These are phyloP conservation scores for Heliocidaris tuberculata DNA, from an alignment of 35 echinoderm and acorn worm genomes.

Conservation along the genomic window DNA sequence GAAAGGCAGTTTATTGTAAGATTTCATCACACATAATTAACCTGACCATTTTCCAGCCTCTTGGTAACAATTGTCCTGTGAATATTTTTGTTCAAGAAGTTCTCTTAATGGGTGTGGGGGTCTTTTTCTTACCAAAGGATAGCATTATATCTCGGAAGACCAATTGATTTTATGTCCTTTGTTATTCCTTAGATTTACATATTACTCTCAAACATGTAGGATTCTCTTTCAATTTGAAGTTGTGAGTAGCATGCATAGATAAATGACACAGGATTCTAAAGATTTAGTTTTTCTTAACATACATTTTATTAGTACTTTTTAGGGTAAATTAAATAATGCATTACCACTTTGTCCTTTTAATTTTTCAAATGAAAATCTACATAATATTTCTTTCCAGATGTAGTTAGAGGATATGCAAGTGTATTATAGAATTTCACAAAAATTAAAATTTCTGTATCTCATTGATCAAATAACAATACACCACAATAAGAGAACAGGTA, in stretches of 20 bases:
- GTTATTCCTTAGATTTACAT: not conserved
- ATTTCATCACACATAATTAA: too few species aligned
- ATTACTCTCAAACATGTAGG: too few species aligned
- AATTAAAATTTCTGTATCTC: not conserved
- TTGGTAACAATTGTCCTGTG: too few species aligned
- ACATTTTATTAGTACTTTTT: not conserved
- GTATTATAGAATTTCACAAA: not conserved
- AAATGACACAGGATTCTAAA: too few species aligned
- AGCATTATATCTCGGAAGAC: not conserved
- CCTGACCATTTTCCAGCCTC: too few species aligned
- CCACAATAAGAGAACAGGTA: not conserved
- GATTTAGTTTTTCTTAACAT: not conserved
- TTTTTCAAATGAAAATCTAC: not conserved
- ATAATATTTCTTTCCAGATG: not conserved
- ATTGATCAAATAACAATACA: not conserved
- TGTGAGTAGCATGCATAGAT: too few species aligned
- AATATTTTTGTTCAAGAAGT: too few species aligned
- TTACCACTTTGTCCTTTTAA: not conserved
- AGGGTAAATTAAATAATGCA: not conserved
- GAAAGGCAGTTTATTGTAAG: too few species aligned
- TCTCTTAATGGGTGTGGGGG: too few species aligned
- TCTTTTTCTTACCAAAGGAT: not conserved
- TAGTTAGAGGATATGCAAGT: not conserved
- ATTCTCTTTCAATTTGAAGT: too few species aligned
- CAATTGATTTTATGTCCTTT: not conserved